Evolutionary conservation across 2,888 invertebrate genomes (phyloP), one percentile per base, ranked within the genome.

Genomic region (Acleris literana): DNA sequence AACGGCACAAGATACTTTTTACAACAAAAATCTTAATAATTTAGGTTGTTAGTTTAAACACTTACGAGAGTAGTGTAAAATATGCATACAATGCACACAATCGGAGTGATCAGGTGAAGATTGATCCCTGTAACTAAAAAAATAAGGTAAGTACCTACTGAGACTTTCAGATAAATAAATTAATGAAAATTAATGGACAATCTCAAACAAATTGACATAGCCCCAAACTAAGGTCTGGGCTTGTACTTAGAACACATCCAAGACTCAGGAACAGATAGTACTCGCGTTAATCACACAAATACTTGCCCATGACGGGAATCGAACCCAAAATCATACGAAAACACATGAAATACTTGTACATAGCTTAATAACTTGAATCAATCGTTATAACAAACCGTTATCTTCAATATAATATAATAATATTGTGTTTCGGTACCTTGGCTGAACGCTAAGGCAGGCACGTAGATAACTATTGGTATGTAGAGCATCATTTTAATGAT

Each of bases 51-150:
- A 39, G 33, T 33, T 25, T 25, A 5, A 1, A 9, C 3, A 93
- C 95, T 95, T 91, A 97, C 97, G 84, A 97, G 84, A 68, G 97
- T 96, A 0, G 98, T 98, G 87, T 98, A 98, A 88, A 98, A 97
- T 72, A 97, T 98, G 89, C 97, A 97, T n/a, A 97, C 96, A 46
- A 96, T 86, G 83, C 97, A 97, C 2, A 97, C 96, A 25, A 96
- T 93, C 0, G 96, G 95, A 13, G 97, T 96, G 33, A 97, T 95
- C 71, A 96, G 87, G 88, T 97, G 97, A 39, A 97, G 91, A 75
- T 96, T 95, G 68, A 97, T 94, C 39, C 97, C 97, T 57, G 97
- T 97, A 59, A 97, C 97, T 96, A 93, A 71, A 93, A 6, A 93
- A 72, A n/a, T 4, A 57, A 46, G 25, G 4, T 2, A 46, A 44